Conservation (phyloP, 2,797 vertebrate genomes). For the Tinamus major region DNA sequence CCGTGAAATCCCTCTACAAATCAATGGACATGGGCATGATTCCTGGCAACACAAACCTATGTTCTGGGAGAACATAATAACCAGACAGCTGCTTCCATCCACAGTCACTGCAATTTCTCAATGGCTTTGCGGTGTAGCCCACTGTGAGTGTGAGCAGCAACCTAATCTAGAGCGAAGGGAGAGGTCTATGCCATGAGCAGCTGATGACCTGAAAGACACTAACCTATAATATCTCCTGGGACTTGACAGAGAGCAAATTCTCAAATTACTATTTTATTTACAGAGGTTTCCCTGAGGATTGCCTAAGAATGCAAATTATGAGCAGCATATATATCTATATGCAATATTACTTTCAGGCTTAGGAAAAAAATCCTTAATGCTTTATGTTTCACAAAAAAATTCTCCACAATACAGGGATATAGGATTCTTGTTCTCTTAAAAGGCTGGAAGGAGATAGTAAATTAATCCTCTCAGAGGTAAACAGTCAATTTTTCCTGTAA, state of each 20-base stretch:
- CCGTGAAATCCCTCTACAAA: not conserved
- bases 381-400: not conserved
- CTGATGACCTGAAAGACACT: not conserved
- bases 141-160: not conserved
- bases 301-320: not conserved
- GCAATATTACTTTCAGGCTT: not conserved
- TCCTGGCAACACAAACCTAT: not conserved
- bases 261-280: not conserved
- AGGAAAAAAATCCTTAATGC: not conserved
- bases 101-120: not conserved
- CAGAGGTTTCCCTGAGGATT: not conserved
- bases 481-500: not conserved
- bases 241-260: not conserved
- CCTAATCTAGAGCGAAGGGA: not conserved
- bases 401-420: not conserved
- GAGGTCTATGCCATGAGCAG: not conserved
- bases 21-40: fast-evolving
- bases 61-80: not conserved
- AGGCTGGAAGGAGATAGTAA: not conserved
- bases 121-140: not conserved
- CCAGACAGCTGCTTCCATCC: not conserved
- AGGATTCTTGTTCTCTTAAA: not conserved
- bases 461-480: not conserved
- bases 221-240: not conserved
- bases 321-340: fast-evolving